phyloP scores from a whole-genome alignment of 2,797 vertebrate genomes.

The Sarcoramphus papa region DNA sequence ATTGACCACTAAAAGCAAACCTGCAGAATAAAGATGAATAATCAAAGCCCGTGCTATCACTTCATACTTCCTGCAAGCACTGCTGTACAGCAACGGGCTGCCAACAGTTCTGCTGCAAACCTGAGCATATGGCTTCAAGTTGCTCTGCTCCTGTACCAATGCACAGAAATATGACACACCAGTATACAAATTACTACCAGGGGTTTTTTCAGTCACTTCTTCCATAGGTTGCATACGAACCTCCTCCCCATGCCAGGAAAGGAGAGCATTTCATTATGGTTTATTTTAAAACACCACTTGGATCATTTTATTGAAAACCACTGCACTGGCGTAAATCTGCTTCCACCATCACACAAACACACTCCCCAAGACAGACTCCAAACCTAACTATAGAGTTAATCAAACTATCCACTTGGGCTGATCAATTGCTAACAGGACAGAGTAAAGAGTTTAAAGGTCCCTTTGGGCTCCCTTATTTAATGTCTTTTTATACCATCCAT shows the following conservation, averaged over 20 bases:
- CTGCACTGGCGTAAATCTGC: not conserved
- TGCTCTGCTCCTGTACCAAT: not conserved
- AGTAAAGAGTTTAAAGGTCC: conserved; percentile 15
- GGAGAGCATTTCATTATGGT: not conserved
- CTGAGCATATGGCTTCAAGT: conserved; percentile 34
- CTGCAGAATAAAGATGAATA: not conserved
- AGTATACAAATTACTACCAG: not conserved
- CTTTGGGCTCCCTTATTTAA: conserved; percentile 50
- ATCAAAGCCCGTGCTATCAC: not conserved
- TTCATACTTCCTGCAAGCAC: conserved; percentile 1
- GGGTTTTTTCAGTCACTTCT: not conserved
- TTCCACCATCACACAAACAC: not conserved
- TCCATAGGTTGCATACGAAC: not conserved
- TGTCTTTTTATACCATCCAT: not conserved
- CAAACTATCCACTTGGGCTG: not conserved
- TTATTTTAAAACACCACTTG: conserved; percentile 39
- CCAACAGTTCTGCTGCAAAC: conserved; percentile 44
- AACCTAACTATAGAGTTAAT: not conserved
- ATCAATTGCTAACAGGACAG: not conserved
- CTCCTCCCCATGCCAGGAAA: not conserved
- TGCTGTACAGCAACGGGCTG: not conserved
- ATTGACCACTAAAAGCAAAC: conserved; percentile 29
- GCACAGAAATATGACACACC: conserved; percentile 10
- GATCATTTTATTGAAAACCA: not conserved
- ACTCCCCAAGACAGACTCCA: not conserved